Evolutionary conservation across 2,797 vertebrate genomes (phyloP), one percentile per base, ranked within the genome.

Genomic region (Helicolenus hilgendorfi): DNA sequence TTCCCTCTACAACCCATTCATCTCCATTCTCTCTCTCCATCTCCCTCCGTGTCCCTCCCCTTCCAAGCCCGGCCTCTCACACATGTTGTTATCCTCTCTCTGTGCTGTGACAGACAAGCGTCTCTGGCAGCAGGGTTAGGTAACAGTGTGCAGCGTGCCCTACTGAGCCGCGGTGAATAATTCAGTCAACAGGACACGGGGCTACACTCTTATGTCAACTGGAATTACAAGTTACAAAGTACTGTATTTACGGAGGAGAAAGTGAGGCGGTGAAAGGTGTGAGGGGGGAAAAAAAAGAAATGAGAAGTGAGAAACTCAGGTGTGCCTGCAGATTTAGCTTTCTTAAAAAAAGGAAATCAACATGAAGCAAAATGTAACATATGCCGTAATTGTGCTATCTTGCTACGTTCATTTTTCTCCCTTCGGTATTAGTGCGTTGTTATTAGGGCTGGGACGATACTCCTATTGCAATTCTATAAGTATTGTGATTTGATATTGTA

Each of bases 131-230:
- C 79, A 53, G 77, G 76, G 91, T 91, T 89, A 83, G 89, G 86
- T 92, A 92, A 95, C 89, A 77, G 62, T 68, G 83, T 84, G 83
- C 78, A 74, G 77, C 27, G 63, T 84, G 76, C 64, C 89, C 88
- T 56, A 41, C 88, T 69, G 89, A 80, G 85, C 62, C 3, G n/a
- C 4, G 9, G 83, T 94, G 89, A 95, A 95, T 95, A 87, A 95
- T 94, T 95, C 86, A 95, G 85, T 88, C 85, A 79, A 14, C 73
- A 65, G 88, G 75, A 86, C 91, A 89, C 5, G 64, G 31, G 80
- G 89, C 73, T 85, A 90, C 82, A 59, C 83, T 92, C 74, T 75
- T 59, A 78, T 84, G 89, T 94, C 88, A 88, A 69, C 80, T 82
- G 29, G 74, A 86, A 90, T 94, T 82, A 81, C 86, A 75, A 72